These are phyloP conservation scores for Apotomis betuletana DNA, from an alignment of 2,888 invertebrate genomes.

Conservation along the genomic window DNA sequence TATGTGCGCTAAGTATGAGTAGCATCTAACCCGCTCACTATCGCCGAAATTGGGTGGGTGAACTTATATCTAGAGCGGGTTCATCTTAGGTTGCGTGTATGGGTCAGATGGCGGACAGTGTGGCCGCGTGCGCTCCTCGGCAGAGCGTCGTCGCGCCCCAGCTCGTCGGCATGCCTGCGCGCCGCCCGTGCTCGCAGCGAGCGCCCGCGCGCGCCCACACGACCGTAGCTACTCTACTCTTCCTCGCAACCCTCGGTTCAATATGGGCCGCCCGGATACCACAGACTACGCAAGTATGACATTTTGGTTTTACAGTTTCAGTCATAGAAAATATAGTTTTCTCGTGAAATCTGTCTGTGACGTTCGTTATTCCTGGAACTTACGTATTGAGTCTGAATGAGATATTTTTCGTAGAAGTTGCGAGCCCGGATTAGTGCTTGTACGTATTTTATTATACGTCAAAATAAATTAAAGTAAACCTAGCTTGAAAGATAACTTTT, in stretches of 20 bases:
- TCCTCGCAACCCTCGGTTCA: conserved; percentile 38
- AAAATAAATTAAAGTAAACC: too few relatives aligned
- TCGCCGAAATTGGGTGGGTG: conserved; percentile 79
- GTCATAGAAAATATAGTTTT: too few relatives aligned
- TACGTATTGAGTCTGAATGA: too few relatives aligned
- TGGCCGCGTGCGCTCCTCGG: conserved; percentile 54
- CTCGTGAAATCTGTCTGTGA: too few relatives aligned
- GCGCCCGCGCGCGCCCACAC: conserved; percentile 35
- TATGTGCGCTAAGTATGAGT: conserved; percentile 52
- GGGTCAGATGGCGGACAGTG: conserved; percentile 73
- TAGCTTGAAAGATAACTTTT: too few relatives aligned
- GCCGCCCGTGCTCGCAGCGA: conserved; percentile 31
- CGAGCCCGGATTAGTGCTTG: too few relatives aligned
- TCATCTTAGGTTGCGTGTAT: conserved; percentile 66
- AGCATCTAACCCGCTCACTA: conserved; percentile 64
- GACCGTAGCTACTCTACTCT: conserved; percentile 22
- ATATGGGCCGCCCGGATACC: conserved; percentile 35
- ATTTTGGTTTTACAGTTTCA: neutral
- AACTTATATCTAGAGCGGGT: conserved; percentile 76
- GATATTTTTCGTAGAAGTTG: too few relatives aligned
- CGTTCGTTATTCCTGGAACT: too few relatives aligned
- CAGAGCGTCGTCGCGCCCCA: conserved; percentile 67
- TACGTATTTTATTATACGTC: too few relatives aligned
- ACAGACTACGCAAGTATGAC: conserved; percentile 33
- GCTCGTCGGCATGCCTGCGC: conserved; percentile 68